Conservation (phyloP, 2,888 invertebrate species). For the Andrena camellia region DNA sequence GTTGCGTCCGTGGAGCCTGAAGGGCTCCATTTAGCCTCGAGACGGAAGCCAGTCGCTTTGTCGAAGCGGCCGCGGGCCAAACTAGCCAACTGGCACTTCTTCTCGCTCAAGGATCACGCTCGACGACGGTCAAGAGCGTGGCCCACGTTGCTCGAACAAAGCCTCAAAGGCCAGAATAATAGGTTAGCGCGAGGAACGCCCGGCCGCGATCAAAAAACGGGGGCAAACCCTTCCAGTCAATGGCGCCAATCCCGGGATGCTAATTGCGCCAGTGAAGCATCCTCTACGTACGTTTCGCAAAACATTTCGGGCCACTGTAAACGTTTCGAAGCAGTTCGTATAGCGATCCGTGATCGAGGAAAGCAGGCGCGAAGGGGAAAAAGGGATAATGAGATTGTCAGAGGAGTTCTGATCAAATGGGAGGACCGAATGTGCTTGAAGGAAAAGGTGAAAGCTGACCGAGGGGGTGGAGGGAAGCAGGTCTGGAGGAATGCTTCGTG, state of each 20-base stretch:
- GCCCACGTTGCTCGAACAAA: neutral
- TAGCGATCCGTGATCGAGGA: neutral
- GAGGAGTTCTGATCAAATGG: neutral
- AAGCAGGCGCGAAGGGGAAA: neutral
- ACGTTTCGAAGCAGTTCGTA: too few relatives aligned
- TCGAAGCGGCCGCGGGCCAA: slow-evolving; percentile 27
- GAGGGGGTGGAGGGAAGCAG: neutral
- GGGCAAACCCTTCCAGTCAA: neutral
- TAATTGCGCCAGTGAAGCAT: too few relatives aligned
- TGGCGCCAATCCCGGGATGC: too few relatives aligned
- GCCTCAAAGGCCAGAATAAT: neutral
- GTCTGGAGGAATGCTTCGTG: slow-evolving; percentile 2
- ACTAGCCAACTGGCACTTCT: neutral
- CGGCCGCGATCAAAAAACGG: neutral
- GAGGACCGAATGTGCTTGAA: neutral
- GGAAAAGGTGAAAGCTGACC: slow-evolving; percentile 1
- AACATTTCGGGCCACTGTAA: too few relatives aligned
- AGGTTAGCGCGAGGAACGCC: neutral
- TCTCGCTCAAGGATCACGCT: neutral
- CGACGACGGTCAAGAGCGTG: neutral
- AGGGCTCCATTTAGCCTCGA: slow-evolving; percentile 34
- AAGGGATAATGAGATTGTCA: neutral
- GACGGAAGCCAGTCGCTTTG: slow-evolving; percentile 44
- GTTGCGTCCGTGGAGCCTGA: slow-evolving; percentile 3
- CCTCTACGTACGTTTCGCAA: too few relatives aligned